Percentiles rank a stretch among this genome's conserved stretches.
phyloP scores from a whole-genome alignment of 2,888 invertebrate genomes.

The Coenonympha arcania region DNA sequence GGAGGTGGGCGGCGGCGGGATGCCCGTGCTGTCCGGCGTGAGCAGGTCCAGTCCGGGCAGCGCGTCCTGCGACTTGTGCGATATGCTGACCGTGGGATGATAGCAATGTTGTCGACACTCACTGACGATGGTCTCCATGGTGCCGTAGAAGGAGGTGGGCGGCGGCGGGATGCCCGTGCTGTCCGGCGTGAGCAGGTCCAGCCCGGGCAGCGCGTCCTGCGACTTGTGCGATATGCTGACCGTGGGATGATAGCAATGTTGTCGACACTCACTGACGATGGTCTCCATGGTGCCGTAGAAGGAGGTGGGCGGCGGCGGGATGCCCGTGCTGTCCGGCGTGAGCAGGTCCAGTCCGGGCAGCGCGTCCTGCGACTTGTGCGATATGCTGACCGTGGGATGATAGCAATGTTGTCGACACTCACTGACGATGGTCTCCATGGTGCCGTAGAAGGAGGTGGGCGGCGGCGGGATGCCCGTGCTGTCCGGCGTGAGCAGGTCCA shows the following conservation, averaged over 20 bases:
- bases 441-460: slow-evolving; percentile 62
- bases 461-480: slow-evolving; percentile 54
- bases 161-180: slow-evolving; percentile 54
- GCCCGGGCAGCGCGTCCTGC: slow-evolving; percentile 59
- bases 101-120: slow-evolving; percentile 4
- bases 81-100: slow-evolving; percentile 28
- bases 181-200: slow-evolving; percentile 59
- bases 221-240: slow-evolving; percentile 49
- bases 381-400: slow-evolving; percentile 28
- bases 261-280: slow-evolving; percentile 39
- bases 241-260: not conserved
- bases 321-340: slow-evolving; percentile 54
- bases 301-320: slow-evolving; percentile 55
- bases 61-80: slow-evolving; percentile 59
- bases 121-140: slow-evolving; percentile 51
- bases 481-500: slow-evolving; percentile 59
- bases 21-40: slow-evolving; percentile 54
- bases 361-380: slow-evolving; percentile 59
- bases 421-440: slow-evolving; percentile 51
- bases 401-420: slow-evolving; percentile 4
- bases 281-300: slow-evolving; percentile 61
- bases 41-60: slow-evolving; percentile 62
- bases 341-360: slow-evolving; percentile 62
- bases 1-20: slow-evolving; percentile 55
- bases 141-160: slow-evolving; percentile 62